A percentile compares a stretch with the other conserved stretches of the same genome.
Conservation (phyloP, 2,888 invertebrate species). For the Drosophila conformis region DNA sequence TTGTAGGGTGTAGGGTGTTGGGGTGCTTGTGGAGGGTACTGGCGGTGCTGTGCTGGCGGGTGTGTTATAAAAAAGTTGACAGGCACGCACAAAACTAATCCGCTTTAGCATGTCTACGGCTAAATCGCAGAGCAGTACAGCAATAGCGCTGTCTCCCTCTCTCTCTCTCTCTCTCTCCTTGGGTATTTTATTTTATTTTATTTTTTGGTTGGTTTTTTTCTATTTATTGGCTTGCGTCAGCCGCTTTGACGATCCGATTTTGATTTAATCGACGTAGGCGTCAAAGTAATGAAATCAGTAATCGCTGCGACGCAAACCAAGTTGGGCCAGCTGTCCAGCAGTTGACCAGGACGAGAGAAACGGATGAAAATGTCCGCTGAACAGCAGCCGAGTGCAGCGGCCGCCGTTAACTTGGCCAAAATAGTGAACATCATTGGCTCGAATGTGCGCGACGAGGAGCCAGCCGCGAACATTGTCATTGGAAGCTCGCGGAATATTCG, state of each 20-base stretch:
- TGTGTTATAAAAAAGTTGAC: conserved; percentile 63
- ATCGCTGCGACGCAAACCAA: conserved; percentile 48
- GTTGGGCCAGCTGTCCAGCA: conserved; percentile 22
- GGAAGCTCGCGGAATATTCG: conserved; percentile 44
- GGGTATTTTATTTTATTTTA: not conserved
- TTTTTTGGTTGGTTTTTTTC: not conserved
- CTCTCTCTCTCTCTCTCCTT: not conserved
- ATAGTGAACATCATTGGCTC: conserved; percentile 75
- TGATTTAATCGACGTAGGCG: conserved; percentile 73
- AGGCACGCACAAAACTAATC: conserved; percentile 78
- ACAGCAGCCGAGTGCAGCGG: conserved; percentile 20
- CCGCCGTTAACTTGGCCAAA: conserved; percentile 67
- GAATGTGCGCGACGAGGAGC: conserved; percentile 49
- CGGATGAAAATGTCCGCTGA: conserved; percentile 30
- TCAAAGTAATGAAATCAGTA: conserved; percentile 71
- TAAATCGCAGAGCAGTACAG: conserved; percentile 62
- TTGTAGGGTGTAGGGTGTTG: not conserved
- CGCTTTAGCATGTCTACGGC: conserved; percentile 68
- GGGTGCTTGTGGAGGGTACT: not conserved
- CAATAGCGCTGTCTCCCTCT: not conserved
- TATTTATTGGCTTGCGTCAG: conserved; percentile 37
- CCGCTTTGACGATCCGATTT: conserved; percentile 60
- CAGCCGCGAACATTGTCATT: not conserved
- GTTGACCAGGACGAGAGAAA: conserved; percentile 3
- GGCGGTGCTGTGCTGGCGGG: not conserved